Conservation (phyloP, 1,140 invertebrate species). For the Hestina assimilis region DNA sequence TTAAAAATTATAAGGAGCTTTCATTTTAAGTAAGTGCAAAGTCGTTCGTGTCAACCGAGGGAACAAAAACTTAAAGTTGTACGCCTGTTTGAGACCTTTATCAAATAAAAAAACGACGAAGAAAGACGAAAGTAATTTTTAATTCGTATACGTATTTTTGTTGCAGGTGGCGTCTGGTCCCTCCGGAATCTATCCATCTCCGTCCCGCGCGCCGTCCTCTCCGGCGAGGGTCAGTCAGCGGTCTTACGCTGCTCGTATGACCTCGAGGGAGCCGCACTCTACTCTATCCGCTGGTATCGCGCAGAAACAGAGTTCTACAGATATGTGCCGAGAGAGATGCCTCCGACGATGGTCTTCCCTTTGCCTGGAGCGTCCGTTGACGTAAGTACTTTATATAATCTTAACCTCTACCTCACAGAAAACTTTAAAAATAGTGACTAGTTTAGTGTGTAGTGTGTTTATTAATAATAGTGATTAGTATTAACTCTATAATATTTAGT, state of each 20-base stretch:
- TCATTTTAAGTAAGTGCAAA: slow-evolving; percentile 9
- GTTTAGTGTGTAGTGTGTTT: no score
- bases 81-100: no score
- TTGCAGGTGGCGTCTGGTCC: slow-evolving; percentile 80
- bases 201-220: slow-evolving; percentile 85
- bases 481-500: no score
- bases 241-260: slow-evolving; percentile 89
- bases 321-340: slow-evolving; percentile 84
- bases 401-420: no score
- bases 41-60: slow-evolving; percentile 8
- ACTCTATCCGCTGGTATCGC: slow-evolving; percentile 91
- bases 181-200: slow-evolving; percentile 85
- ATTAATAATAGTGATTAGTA: no score
- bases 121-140: not conserved
- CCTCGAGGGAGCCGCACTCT: slow-evolving; percentile 85
- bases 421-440: no score
- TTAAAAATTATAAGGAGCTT: slow-evolving; percentile 14
- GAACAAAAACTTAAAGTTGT: slow-evolving; percentile 8
- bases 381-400: no score
- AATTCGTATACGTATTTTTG: slow-evolving; percentile 39
- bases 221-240: slow-evolving; percentile 83
- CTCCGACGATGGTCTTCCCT: slow-evolving; percentile 84
- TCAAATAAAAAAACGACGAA: no score
- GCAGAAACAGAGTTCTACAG: slow-evolving; percentile 89
- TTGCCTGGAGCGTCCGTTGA: slow-evolving; percentile 85